These are phyloP conservation scores for Actinostola sp. DNA, from an alignment of 92 coral and sea anemone species.

Conservation along the genomic window DNA sequence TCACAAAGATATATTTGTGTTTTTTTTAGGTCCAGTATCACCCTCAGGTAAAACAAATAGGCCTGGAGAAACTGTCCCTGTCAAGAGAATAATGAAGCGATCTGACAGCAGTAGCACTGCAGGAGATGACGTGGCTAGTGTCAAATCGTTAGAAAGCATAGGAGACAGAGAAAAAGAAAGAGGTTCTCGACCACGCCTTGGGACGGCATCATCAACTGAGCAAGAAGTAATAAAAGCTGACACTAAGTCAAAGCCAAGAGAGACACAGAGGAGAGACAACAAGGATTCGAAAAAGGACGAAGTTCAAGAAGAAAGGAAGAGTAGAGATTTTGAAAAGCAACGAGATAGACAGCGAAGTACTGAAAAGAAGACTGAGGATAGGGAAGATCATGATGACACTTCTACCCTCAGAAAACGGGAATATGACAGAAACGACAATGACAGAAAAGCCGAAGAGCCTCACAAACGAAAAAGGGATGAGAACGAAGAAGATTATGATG, in stretches of 20 bases:
- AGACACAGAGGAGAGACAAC: slow-evolving; percentile 28
- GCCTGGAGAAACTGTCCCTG: slow-evolving; percentile 57
- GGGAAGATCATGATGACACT: slow-evolving; percentile 20
- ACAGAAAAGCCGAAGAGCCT: slow-evolving; percentile 30
- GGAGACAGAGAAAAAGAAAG: slow-evolving; percentile 69
- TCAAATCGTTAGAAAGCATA: slow-evolving; percentile 87
- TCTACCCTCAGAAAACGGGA: slow-evolving; percentile 13
- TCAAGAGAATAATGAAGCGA: slow-evolving; percentile 93
- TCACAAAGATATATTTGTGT: not conserved
- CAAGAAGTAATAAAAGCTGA: slow-evolving; percentile 24
- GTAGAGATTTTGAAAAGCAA: slow-evolving; percentile 25
- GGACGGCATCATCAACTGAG: slow-evolving; percentile 19
- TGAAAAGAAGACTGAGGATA: slow-evolving; percentile 32
- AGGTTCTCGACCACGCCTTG: slow-evolving; percentile 15
- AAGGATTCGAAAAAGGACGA: slow-evolving; percentile 34
- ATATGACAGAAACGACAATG: slow-evolving; percentile 19
- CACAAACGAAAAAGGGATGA: slow-evolving; percentile 52
- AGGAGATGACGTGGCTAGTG: slow-evolving; percentile 95
- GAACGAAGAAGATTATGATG: slow-evolving; percentile 46
- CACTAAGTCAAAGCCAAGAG: slow-evolving; percentile 22
- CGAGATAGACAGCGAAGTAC: slow-evolving; percentile 36
- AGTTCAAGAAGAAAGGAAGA: slow-evolving; percentile 12
- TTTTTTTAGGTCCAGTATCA: slow-evolving; percentile 83
- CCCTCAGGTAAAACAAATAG: slow-evolving; percentile 66
- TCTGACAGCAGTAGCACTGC: slow-evolving; percentile 95